Conservation (phyloP, 2,888 invertebrate species). For the Labia minor region DNA sequence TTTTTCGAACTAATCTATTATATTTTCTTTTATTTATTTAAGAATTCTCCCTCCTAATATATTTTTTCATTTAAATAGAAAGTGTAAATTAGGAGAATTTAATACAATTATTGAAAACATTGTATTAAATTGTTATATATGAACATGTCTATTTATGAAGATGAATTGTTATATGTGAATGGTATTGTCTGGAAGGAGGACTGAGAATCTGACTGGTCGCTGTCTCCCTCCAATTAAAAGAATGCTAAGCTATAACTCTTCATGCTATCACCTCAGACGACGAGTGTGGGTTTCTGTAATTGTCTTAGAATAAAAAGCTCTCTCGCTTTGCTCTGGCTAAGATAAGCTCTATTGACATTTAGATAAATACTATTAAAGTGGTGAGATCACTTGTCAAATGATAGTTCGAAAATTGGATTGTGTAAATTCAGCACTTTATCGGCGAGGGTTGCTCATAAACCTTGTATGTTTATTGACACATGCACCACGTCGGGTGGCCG, state of each 20-base stretch:
- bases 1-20: too few relatives aligned
- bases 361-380: slow-evolving; percentile 13
- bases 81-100: too few relatives aligned
- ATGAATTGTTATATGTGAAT: too few relatives aligned
- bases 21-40: too few relatives aligned
- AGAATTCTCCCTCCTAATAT: too few relatives aligned
- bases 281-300: slow-evolving; percentile 7
- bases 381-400: slow-evolving; percentile 7
- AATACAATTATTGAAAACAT: too few relatives aligned
- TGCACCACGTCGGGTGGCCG: not conserved
- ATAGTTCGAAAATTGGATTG: slow-evolving; percentile 3
- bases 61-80: too few relatives aligned
- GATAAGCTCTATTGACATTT: slow-evolving; percentile 8
- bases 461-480: not conserved
- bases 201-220: not conserved
- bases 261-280: not conserved
- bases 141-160: too few relatives aligned
- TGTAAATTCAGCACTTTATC: slow-evolving; percentile 13
- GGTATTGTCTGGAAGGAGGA: too few relatives aligned
- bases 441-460: not conserved
- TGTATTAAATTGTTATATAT: too few relatives aligned
- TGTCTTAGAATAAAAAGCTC: slow-evolving; percentile 2
- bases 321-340: not conserved
- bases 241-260: slow-evolving; percentile 8
- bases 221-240: not conserved